Evolutionary conservation across 2,888 invertebrate genomes (phyloP), one percentile per base, ranked within the genome.

Genomic region (Scaptomyza flava): DNA sequence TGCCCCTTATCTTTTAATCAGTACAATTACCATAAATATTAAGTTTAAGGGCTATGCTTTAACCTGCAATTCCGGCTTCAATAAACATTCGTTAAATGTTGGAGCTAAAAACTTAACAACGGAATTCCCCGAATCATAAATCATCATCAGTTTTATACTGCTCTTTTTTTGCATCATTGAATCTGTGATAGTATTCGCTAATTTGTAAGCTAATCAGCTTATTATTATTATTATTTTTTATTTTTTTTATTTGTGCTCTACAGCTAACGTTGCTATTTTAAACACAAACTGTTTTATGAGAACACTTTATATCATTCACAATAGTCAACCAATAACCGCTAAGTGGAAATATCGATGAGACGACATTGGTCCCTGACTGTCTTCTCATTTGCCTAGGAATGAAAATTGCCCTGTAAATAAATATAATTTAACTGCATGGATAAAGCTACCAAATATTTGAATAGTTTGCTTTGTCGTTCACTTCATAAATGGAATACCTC

Each of bases 401-500:
- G 6, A 27, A 27, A 6, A 27, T 2, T 38, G 14, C 1, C 0
- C 6, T 14, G 14, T 14, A 3, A 38, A 38, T 38, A 20, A 0
- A 11, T 9, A 30, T 11, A 17, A 12, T 48, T 43, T 11, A 20
- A 17, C 33, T 36, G 17, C 34, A 17, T 14, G 3, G 12, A 4
- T 23, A n/a, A 1, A 23, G 2, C 11, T 31, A 8, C 31, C 11
- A 51, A 33, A 50, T 9, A 5, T 36, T 7, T 14, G 11, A 11
- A n/a, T n/a, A n/a, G n/a, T n/a, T 17, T 1, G 17, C 12, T 5
- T 5, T 36, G n/a, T 36, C n/a, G 36, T 36, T 36, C n/a, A n/a
- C n/a, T 12, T 34, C n/a, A n/a, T 1, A 31, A 1, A 30, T n/a
- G 54, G 46, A 30, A 42, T 14, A 47, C 9, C 68, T 8, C 58